phyloP scores from a whole-genome alignment of 2,113 vertebrate genomes.

The Gadus chalcogrammus region DNA sequence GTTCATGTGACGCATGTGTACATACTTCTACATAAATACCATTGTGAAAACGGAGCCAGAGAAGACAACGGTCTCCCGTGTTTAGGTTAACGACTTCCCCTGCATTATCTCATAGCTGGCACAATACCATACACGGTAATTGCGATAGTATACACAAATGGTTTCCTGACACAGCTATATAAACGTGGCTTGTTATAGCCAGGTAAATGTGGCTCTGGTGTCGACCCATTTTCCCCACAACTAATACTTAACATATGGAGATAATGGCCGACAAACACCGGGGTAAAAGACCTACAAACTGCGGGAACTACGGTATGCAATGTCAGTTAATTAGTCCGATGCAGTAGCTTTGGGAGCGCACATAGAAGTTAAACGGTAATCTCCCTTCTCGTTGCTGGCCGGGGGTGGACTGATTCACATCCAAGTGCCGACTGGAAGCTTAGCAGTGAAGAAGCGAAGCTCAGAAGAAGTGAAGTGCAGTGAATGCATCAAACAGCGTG shows the following conservation, averaged over 20 bases:
- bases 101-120: slow-evolving; percentile 40
- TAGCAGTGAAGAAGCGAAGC: too few species aligned
- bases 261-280: slow-evolving; percentile 24
- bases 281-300: not conserved
- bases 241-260: slow-evolving; percentile 48
- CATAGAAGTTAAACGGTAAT: too few species aligned
- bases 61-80: not conserved
- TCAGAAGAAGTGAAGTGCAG: too few species aligned
- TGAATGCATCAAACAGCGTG: too few species aligned
- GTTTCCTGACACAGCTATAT: slow-evolving; percentile 33
- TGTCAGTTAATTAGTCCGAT: too few species aligned
- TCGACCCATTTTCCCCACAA: slow-evolving; percentile 32
- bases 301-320: too few species aligned
- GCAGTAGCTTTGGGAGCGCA: too few species aligned
- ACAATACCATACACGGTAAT: slow-evolving; percentile 42
- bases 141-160: slow-evolving; percentile 49
- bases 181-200: slow-evolving; percentile 45
- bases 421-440: too few species aligned
- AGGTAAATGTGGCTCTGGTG: slow-evolving; percentile 48
- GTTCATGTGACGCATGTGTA: too few species aligned
- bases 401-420: too few species aligned
- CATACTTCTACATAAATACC: not conserved
- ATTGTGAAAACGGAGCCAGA: slow-evolving; percentile 13
- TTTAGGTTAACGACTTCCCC: slow-evolving; percentile 27
- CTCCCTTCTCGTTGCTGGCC: too few species aligned